Conservation (phyloP, 1,140 invertebrate species). For the Eriosoma lanigerum region DNA sequence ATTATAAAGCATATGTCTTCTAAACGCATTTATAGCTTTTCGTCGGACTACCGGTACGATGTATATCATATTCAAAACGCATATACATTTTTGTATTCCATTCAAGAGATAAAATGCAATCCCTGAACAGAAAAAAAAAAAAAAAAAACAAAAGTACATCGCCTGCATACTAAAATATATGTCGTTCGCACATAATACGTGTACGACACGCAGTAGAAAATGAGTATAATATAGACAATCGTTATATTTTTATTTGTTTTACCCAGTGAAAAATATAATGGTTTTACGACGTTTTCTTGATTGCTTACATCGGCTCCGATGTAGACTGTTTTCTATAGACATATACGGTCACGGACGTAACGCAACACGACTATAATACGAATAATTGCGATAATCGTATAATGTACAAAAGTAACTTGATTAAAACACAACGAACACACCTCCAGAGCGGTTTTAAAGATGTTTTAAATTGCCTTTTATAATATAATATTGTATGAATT, state of each 20-base stretch:
- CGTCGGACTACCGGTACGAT: not conserved
- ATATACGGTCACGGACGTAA: not conserved
- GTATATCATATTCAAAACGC: not conserved
- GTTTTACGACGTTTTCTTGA: constrained; percentile 12
- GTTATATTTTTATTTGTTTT: not conserved
- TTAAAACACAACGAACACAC: too few relatives aligned
- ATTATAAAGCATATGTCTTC: constrained; percentile 6
- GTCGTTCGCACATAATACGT: not conserved
- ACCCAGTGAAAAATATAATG: constrained; percentile 5
- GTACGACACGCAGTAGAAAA: not conserved
- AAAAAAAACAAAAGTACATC: not conserved
- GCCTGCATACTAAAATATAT: constrained; percentile 21
- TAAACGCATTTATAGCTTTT: constrained; percentile 1
- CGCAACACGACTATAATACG: not conserved
- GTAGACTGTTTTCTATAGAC: not conserved
- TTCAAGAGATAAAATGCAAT: constrained; percentile 27
- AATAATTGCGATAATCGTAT: too few relatives aligned
- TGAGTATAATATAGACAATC: not conserved
- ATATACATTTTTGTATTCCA: not conserved
- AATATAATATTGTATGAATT: too few relatives aligned
- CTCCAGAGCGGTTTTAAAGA: too few relatives aligned
- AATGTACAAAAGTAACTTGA: too few relatives aligned
- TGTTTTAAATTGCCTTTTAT: too few relatives aligned
- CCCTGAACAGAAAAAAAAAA: not conserved
- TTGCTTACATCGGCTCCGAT: not conserved